Evolutionary conservation across 2,888 invertebrate species (phyloP), one percentile per base, ranked within the genome.

Genomic region (Eristalis pertinax): DNA sequence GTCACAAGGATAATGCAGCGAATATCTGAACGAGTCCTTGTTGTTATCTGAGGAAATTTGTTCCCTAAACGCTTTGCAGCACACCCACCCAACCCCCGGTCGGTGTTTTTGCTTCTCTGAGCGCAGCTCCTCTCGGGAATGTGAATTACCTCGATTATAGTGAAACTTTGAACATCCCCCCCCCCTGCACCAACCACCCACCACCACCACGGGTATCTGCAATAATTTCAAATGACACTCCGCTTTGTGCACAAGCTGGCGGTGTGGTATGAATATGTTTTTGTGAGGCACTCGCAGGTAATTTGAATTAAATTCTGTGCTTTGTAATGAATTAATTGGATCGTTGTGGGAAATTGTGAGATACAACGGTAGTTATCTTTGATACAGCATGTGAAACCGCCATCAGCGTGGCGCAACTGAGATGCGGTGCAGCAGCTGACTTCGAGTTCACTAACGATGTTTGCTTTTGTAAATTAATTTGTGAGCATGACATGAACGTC

Each of bases 251-350:
- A 19, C n/a, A 19, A n/a, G 7, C 19, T 19, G 38, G 24, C 15
- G 60, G n/a, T 24, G 19, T 24, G 64, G 70, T 1, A 56, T 43
- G 62, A 70, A 70, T 73, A 63, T 35, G 63, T 74, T 68, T 72
- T 64, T 60, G 43, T 43, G 38, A 76, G 58, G 29, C 50, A 50
- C 60, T 43, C 38, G 41, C 64, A 65, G 69, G 64, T 83, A 86
- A 86, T 86, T 86, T 78, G 83, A 86, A 83, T 83, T 86, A 69
- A 74, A 86, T 78, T 86, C 70, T 74, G 56, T 74, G 74, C 77
- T 35, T 86, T 83, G 73, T 83, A 86, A 86, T 86, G 86, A 86
- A 83, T 86, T 86, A 86, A 86, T 86, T 83, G 77, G 74, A 74
- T 75, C 69, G 65, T 86, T 83, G 43, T 78, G 69, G 64, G 64